phyloP scores from a whole-genome alignment of 92 coral and sea anemone species.

The Chrysogorgia sp. region DNA sequence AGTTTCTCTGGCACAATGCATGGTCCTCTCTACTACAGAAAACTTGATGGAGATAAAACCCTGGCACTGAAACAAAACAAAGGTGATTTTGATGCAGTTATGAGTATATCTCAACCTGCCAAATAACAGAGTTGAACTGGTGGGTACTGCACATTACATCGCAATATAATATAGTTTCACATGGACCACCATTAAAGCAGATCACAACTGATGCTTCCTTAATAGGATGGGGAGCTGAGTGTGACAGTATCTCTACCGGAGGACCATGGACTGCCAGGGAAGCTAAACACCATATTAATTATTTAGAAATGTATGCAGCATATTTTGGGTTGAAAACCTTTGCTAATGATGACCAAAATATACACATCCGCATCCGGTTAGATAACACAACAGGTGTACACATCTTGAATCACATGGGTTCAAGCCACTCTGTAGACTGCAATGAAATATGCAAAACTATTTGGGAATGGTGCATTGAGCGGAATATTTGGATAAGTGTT shows the following conservation, averaged over 20 bases:
- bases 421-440: not conserved
- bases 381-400: constrained; percentile 3
- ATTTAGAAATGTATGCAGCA: constrained; percentile 54
- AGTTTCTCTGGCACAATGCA: constrained; percentile 18
- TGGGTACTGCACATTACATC: constrained; percentile 1
- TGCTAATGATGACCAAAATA: not conserved
- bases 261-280: constrained; percentile 35
- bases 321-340: constrained; percentile 41
- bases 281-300: constrained; percentile 46
- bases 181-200: not conserved
- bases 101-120: constrained; percentile 39
- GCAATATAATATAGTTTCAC: not conserved
- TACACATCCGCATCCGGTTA: constrained; percentile 7
- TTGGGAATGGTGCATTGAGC: constrained; percentile 16
- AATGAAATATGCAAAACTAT: not conserved
- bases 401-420: not conserved
- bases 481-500: not conserved
- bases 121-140: constrained; percentile 25
- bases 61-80: constrained; percentile 49
- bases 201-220: constrained; percentile 35
- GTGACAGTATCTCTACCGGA: constrained; percentile 13
- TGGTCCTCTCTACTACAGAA: constrained; percentile 25
- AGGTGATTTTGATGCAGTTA: constrained; percentile 50
- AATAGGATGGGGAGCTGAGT: constrained; percentile 56
- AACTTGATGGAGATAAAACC: constrained; percentile 46